Evolutionary conservation across 2,113 vertebrate genomes (phyloP), one percentile per base, ranked within the genome.

Genomic region (Petrocephalus microphthalmus): DNA sequence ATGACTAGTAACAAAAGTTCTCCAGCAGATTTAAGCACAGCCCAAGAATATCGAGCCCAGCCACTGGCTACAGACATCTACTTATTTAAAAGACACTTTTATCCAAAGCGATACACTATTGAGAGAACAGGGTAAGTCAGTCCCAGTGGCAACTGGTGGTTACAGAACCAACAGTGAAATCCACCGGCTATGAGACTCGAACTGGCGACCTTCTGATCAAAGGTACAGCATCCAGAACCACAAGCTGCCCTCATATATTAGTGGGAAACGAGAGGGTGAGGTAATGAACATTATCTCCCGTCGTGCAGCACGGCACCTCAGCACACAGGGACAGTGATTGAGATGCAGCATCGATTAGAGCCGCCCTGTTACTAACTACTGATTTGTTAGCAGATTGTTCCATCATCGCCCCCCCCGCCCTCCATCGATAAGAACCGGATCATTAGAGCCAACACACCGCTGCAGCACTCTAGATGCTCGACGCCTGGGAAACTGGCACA

Each of bases 361-460:
- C 5, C 54, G 81, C 29, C 56, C 47, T 4, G 45, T 86, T 88
- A 85, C 53, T 60, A 88, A 82, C 60, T 37, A 51, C 85, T 67
- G 87, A 88, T 85, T 82, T 52, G 67, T 90, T 56, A 85, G 37
- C 29, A 20, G 56, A 60, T 57, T 57, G 64, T 87, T 89, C 60
- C 78, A 67, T 67, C 25, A 29, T 67, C 29, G n/a, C 25, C 5
- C 25, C 10, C 60, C 60, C 29, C n/a, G n/a, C n/a, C 60, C 60
- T n/a, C 10, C 25, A 3, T n/a, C 60, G 4, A 67, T 67, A 13
- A 67, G n/a, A 29, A 64, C 57, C 22, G 7, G 7, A 29, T 67
- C 60, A 67, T 67, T 29, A 67, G 10, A 67, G 60, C 25, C 60
- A 67, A 67, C 19, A 3, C 25, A 67, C 25, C n/a, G 0, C 10